Conservation (phyloP, 2,797 vertebrate species). For the Avahi laniger region DNA sequence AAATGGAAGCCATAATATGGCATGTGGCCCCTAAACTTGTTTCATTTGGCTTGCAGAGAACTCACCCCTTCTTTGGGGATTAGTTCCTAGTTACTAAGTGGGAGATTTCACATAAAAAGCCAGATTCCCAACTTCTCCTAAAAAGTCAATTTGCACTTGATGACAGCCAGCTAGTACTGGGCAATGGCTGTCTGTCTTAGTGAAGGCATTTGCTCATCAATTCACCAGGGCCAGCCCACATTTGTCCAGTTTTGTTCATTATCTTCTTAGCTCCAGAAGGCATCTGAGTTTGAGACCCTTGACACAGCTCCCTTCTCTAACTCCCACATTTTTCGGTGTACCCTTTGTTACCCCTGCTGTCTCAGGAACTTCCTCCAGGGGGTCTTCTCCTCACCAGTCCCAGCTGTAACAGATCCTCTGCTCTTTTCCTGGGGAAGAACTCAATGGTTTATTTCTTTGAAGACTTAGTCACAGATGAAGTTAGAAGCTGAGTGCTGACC, state of each 20-base stretch:
- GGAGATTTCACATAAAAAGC: background rate
- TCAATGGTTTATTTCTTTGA: background rate
- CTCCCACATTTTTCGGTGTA: background rate
- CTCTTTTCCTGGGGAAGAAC: background rate
- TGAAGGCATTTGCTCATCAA: background rate
- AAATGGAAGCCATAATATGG: background rate
- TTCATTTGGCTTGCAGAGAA: background rate
- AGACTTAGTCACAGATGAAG: background rate
- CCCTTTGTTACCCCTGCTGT: background rate
- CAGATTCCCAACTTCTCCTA: background rate
- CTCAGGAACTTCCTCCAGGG: background rate
- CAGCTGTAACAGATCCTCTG: background rate
- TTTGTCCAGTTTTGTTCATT: background rate
- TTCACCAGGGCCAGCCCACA: accelerated
- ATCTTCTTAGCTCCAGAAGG: background rate
- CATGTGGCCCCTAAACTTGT: background rate
- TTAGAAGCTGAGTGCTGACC: background rate
- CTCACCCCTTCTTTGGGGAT: background rate
- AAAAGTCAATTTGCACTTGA: background rate
- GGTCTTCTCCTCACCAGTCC: background rate
- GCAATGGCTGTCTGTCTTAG: background rate
- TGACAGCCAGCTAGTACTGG: background rate
- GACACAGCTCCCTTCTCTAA: background rate
- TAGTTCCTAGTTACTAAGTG: background rate
- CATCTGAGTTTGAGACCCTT: background rate